Percentiles rank a stretch among this genome's conserved stretches.
phyloP scores from a whole-genome alignment of 2,888 invertebrate species.

The Pseudococcus jackbeardsleyi region DNA sequence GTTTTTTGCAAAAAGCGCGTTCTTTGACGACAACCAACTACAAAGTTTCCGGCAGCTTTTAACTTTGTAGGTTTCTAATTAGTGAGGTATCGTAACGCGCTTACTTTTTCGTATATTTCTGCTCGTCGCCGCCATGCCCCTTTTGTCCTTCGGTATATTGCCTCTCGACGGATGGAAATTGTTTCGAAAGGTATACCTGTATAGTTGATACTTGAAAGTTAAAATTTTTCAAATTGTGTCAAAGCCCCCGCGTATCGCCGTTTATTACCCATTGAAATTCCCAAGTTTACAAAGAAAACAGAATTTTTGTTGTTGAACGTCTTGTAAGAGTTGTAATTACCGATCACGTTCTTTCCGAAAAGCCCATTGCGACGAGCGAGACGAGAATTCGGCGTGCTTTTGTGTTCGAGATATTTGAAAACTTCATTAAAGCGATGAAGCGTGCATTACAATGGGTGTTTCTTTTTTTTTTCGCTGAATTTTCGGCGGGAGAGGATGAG shows the following conservation, averaged over 20 bases:
- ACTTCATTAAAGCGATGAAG: slow-evolving; percentile 17
- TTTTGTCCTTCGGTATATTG: background rate
- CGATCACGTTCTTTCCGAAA: slow-evolving; percentile 21
- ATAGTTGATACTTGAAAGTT: slow-evolving; percentile 1
- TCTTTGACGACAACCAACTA: slow-evolving; percentile 27
- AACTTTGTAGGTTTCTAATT: slow-evolving; percentile 40
- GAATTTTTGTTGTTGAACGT: slow-evolving; percentile 32
- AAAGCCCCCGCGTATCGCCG: background rate
- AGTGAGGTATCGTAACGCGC: slow-evolving; percentile 26
- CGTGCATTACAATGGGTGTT: slow-evolving; percentile 4
- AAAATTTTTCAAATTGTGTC: slow-evolving; percentile 43
- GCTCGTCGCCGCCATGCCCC: background rate
- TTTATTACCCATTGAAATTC: slow-evolving; percentile 39
- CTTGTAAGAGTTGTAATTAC: slow-evolving; percentile 31
- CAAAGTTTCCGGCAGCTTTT: slow-evolving; percentile 44
- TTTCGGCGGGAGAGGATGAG: background rate
- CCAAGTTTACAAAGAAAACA: slow-evolving; percentile 23
- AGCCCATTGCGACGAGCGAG: background rate
- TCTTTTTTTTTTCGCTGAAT: background rate
- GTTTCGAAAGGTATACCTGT: background rate
- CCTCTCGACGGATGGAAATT: background rate
- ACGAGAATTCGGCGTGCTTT: slow-evolving; percentile 2
- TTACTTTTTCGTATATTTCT: slow-evolving; percentile 8
- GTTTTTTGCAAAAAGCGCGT: slow-evolving; percentile 42
- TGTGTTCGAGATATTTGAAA: slow-evolving; percentile 18